These are phyloP conservation scores for Oryctolagus cuniculus DNA, from an alignment of 2,113 vertebrate species.

Conservation along the genomic window DNA sequence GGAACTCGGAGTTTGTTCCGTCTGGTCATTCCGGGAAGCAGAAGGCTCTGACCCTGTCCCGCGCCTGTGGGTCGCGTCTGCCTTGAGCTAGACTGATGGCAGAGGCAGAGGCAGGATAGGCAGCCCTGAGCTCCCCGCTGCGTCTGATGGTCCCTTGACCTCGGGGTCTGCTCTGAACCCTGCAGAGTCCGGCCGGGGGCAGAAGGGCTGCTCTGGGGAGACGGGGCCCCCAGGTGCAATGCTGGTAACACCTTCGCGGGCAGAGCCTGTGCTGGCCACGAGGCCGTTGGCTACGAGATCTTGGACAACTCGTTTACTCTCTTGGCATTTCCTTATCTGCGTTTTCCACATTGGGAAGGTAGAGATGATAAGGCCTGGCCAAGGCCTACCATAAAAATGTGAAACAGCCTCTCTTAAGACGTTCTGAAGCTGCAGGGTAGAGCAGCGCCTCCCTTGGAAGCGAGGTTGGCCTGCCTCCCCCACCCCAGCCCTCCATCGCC, in stretches of 20 bases:
- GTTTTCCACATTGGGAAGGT: slow-evolving; percentile 38
- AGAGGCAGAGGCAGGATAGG: not conserved
- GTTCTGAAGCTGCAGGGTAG: not conserved
- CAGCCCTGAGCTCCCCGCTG: too few relatives aligned
- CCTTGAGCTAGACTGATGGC: not conserved
- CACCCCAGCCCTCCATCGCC: accelerated
- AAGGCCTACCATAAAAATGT: slow-evolving; percentile 13
- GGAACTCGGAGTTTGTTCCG: slow-evolving; percentile 20
- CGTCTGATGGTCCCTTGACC: accelerated
- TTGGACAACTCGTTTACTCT: slow-evolving; percentile 1
- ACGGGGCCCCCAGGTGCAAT: not conserved
- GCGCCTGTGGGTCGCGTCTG: not conserved
- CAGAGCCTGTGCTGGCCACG: not conserved
- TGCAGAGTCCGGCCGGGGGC: not conserved
- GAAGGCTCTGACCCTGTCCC: not conserved
- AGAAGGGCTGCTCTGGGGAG: not conserved
- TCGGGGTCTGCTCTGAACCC: not conserved
- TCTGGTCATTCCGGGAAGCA: slow-evolving; percentile 32
- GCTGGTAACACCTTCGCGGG: not conserved
- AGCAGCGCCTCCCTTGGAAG: not conserved
- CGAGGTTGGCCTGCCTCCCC: not conserved
- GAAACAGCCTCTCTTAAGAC: slow-evolving; percentile 3
- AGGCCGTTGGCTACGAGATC: not conserved
- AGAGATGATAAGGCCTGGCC: not conserved
- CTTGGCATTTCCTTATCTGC: slow-evolving; percentile 59